Evolutionary conservation across 2,888 invertebrate genomes (phyloP), one percentile per base, ranked within the genome.

Genomic region (Pachydiplax longipennis): DNA sequence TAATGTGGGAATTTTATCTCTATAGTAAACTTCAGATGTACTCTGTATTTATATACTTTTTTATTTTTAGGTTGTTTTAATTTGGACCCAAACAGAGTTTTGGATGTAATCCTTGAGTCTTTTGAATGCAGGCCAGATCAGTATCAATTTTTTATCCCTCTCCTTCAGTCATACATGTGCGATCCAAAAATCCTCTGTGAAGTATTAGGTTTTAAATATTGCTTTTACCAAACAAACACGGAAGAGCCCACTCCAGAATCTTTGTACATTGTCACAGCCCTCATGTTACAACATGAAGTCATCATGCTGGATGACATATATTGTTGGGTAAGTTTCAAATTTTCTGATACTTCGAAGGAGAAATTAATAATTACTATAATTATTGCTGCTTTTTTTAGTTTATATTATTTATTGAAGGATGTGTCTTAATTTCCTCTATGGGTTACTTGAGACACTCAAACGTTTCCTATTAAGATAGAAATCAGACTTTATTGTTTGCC

Each of bases 21-120:
- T 61, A 13, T 37, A 48, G 18, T 40, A 15, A 25, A 44, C 0
- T 81, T 25, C 6, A 6, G 10, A 44, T 81, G n/a, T 18, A 13
- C n/a, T 90, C 2, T 53, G 8, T 18, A n/a, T 13, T 18, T 10
- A 18, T 91, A 80, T 90, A 91, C 91, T 91, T 91, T 91, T 91
- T 80, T 92, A 91, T 91, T 95, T 95, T 82, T 94, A 98, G 99
- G 99, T 93, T 99, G 99, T 94, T 99, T 99, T 94, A 99, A 99
- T 95, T 96, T 99, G 93, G 99, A 99, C 94, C 99, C 99, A 6
- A 99, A 99, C 94, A 95, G 99, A 93, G 99, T 99, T 22, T 95
- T 99, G 92, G 99, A 99, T 93, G 97, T 99, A 92, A 97, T 99
- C 92, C 95, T 99, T 92, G 99, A 99, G 94, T 98, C 98, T 48